phyloP scores from a whole-genome alignment of 2,113 vertebrate genomes.

The Brachirus orientalis region DNA sequence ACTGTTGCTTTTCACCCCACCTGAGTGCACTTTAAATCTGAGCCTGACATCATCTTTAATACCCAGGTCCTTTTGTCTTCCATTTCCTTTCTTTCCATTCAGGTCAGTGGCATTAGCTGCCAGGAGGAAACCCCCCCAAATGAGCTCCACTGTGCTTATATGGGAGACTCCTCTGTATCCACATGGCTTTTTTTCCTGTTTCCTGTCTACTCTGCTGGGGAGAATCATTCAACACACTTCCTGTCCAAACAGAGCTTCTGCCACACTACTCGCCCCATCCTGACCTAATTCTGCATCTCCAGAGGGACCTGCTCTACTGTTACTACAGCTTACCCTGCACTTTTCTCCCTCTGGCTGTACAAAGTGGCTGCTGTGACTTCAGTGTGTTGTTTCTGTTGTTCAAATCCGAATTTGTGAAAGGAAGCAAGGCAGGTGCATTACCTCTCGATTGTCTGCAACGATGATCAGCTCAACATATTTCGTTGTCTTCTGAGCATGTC shows the following conservation, averaged over 20 bases:
- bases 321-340: conserved; percentile 39
- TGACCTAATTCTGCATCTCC: conserved; percentile 64
- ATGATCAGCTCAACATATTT: conserved; percentile 98
- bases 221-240: conserved; percentile 70
- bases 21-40: conserved; percentile 20
- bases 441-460: conserved; percentile 98
- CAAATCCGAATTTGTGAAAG: conserved; percentile 17
- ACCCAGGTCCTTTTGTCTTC: neutral
- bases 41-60: conserved; percentile 21
- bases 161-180: conserved; percentile 57
- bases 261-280: conserved; percentile 62
- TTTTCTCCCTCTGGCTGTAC: neutral
- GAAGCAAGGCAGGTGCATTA: conserved; percentile 67
- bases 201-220: conserved; percentile 65
- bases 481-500: conserved; percentile 90
- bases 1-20: too few relatives aligned
- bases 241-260: conserved; percentile 52
- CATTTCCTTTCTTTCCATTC: conserved; percentile 35
- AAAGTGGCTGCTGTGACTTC: conserved; percentile 3
- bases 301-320: conserved; percentile 35
- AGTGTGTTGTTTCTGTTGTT: conserved; percentile 4
- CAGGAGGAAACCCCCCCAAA: too few relatives aligned
- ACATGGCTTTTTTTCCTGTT: conserved; percentile 59
- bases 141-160: conserved; percentile 50
- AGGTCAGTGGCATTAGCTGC: conserved; percentile 26